These are phyloP conservation scores for Amazona guildingii DNA, from an alignment of 2,113 vertebrate genomes.

Conservation along the genomic window DNA sequence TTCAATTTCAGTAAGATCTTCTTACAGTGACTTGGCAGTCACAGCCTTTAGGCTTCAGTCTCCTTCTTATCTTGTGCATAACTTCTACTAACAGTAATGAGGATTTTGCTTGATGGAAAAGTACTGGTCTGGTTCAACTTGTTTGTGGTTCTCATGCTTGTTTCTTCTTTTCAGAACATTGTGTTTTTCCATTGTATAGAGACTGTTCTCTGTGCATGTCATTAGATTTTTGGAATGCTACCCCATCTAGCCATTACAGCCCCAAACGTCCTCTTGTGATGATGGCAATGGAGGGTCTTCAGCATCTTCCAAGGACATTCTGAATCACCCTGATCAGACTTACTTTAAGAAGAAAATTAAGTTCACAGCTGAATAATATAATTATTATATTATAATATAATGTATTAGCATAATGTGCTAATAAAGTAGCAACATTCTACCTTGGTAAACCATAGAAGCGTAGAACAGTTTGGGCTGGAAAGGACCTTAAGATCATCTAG, in stretches of 20 bases:
- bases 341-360: not conserved
- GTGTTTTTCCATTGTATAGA: not conserved
- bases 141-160: not conserved
- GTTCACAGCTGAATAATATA: not conserved
- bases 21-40: not conserved
- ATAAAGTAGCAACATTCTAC: not conserved
- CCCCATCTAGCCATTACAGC: not conserved
- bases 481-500: not conserved
- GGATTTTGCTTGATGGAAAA: not conserved
- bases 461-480: not conserved
- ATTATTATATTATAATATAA: not conserved
- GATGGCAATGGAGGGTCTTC: not conserved
- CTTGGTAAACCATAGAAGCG: not conserved
- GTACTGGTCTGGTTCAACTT: not conserved
- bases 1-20: not conserved
- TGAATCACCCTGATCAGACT: not conserved
- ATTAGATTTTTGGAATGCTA: not conserved
- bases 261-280: not conserved
- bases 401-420: not conserved
- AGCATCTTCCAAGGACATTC: not conserved
- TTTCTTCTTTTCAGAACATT: slow-evolving; percentile 25
- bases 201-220: not conserved
- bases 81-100: not conserved
- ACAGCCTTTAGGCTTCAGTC: not conserved
- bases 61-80: fast-evolving